Conservation (phyloP, 2,888 invertebrate genomes). For the Xylota sylvarum region DNA sequence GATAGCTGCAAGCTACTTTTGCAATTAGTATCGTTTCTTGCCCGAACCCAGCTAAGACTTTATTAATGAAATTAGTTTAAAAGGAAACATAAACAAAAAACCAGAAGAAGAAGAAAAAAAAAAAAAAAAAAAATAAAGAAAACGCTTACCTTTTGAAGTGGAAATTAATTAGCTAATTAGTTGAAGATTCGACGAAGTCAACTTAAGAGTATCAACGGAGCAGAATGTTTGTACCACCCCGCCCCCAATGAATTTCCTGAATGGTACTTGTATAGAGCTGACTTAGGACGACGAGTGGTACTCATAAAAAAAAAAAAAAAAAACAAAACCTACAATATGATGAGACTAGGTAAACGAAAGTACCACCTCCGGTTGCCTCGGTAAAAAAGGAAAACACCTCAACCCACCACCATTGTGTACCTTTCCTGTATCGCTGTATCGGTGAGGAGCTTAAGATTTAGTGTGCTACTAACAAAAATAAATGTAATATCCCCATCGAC, state of each 20-base stretch:
- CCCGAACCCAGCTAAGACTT: not conserved
- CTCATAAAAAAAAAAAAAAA: no score
- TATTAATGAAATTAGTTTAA: conserved; percentile 19
- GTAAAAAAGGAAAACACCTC: not conserved
- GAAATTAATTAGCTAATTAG: conserved; percentile 37
- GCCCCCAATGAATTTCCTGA: not conserved
- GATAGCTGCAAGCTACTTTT: not conserved
- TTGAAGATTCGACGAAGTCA: not conserved
- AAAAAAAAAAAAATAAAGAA: not conserved
- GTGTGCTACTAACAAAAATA: not conserved
- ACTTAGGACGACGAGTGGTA: not conserved
- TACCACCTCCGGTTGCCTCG: not conserved
- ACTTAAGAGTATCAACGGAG: not conserved
- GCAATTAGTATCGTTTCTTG: conserved; percentile 4
- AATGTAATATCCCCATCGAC: not conserved
- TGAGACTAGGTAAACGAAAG: not conserved
- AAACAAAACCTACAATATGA: no score
- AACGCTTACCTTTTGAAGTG: not conserved
- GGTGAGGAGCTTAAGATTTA: not conserved
- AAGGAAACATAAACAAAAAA: not conserved
- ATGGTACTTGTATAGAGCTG: not conserved
- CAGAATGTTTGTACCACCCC: not conserved
- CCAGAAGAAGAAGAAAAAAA: no score
- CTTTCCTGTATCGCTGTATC: no score
- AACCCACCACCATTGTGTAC: not conserved